These are phyloP conservation scores for Platygyra sinensis DNA, from an alignment of 64 coral and sea anemone species.

Conservation along the genomic window DNA sequence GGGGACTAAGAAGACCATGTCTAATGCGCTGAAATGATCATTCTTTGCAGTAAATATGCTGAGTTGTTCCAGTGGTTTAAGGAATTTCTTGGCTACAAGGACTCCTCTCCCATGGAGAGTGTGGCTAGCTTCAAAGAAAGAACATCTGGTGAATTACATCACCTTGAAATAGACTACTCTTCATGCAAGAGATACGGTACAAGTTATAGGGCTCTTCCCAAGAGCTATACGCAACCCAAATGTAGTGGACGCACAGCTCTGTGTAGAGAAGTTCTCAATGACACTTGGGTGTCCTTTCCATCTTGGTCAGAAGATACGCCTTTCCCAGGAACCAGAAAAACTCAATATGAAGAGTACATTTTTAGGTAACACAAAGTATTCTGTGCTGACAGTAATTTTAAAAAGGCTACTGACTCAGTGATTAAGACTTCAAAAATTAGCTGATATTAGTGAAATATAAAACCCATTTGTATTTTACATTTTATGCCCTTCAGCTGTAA, in stretches of 20 bases:
- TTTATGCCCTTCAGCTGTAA: too few species aligned
- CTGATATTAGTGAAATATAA: too few species aligned
- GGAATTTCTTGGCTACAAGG: conserved; percentile 98
- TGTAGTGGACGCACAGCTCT: conserved; percentile 88
- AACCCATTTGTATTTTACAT: too few species aligned
- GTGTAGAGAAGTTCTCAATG: conserved; percentile 98
- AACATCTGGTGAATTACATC: conserved; percentile 93
- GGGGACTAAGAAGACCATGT: too few species aligned
- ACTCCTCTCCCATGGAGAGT: conserved; percentile 94
- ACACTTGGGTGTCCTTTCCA: conserved; percentile 99
- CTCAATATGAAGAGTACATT: conserved; percentile 99
- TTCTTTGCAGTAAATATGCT: conserved; percentile 82
- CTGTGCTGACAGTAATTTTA: neutral
- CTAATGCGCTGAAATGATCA: too few species aligned
- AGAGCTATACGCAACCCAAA: conserved; percentile 98
- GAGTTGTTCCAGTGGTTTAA: conserved; percentile 98
- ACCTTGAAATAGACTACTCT: conserved; percentile 99
- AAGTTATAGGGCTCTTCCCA: conserved; percentile 96
- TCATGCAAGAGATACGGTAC: conserved; percentile 98
- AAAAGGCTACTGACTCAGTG: neutral
- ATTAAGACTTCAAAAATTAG: too few species aligned
- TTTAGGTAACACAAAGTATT: conserved; percentile 63
- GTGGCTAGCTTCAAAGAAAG: conserved; percentile 92
- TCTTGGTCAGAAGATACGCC: conserved; percentile 99
- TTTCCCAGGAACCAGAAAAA: conserved; percentile 96